phyloP scores from a whole-genome alignment of 2,113 vertebrate genomes.

The Numida meleagris region DNA sequence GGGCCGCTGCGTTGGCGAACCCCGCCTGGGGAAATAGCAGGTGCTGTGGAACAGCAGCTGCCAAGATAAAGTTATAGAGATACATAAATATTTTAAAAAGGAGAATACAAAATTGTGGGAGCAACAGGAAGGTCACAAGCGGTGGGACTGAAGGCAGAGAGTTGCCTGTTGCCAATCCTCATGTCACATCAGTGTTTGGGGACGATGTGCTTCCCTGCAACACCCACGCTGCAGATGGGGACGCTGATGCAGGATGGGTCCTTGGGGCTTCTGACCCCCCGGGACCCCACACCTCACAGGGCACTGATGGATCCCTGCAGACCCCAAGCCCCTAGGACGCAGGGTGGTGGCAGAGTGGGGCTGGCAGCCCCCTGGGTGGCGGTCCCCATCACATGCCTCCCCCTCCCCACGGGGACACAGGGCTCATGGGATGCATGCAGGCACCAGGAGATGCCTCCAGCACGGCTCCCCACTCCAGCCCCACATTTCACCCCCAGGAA shows the following conservation, averaged over 20 bases:
- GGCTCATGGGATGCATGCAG: background rate
- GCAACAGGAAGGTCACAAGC: background rate
- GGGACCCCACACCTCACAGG: background rate
- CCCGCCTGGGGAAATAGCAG: background rate
- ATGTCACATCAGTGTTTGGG: background rate
- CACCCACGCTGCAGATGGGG: rapidly evolving
- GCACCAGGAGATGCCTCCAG: background rate
- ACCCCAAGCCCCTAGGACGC: background rate
- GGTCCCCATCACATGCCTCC: background rate
- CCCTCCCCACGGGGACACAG: background rate
- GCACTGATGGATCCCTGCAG: background rate
- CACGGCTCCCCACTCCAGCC: background rate
- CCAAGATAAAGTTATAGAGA: background rate
- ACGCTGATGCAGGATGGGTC: background rate
- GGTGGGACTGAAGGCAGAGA: background rate
- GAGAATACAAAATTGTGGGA: conserved; percentile 5
- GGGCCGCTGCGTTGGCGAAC: background rate
- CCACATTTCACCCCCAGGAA: background rate
- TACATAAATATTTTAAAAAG: background rate
- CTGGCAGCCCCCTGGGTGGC: background rate
- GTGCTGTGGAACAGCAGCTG: background rate
- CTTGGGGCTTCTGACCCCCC: background rate
- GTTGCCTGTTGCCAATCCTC: background rate
- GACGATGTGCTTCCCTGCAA: background rate
- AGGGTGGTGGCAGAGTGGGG: rapidly evolving